These are phyloP conservation scores for Pseudachorutes palmiensis DNA, from an alignment of 1,140 invertebrate species.

Conservation along the genomic window DNA sequence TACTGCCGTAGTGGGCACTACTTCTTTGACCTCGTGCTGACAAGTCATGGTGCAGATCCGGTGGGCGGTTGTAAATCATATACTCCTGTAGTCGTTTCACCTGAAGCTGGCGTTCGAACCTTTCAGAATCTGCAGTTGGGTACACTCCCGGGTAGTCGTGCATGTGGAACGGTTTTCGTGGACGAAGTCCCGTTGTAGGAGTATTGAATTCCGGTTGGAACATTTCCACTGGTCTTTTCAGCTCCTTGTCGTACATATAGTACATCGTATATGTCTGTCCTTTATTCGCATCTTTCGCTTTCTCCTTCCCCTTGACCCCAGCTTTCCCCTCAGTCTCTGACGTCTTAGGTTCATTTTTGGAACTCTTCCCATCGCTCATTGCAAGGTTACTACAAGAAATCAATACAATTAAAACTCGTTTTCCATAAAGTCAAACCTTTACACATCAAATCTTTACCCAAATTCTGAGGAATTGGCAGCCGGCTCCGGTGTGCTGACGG, in stretches of 20 bases:
- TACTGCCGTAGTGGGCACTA: neutral
- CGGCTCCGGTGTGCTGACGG: too few species aligned
- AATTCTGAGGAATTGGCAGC: too few species aligned
- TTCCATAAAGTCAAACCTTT: too few species aligned
- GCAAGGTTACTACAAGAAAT: too few species aligned
- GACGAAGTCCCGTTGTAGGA: neutral
- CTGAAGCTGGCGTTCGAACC: neutral
- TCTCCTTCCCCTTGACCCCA: too few species aligned
- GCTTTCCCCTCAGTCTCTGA: too few species aligned
- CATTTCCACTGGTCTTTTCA: conserved; percentile 3
- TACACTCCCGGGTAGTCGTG: neutral
- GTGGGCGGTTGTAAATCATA: neutral
- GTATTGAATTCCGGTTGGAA: neutral
- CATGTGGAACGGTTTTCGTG: neutral
- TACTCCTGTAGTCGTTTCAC: neutral
- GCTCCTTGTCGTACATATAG: neutral
- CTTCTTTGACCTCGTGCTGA: neutral
- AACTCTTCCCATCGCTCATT: too few species aligned
- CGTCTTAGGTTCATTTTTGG: too few species aligned
- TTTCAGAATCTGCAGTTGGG: neutral
- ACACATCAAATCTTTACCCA: too few species aligned
- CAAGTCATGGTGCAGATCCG: neutral
- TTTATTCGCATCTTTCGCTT: too few species aligned
- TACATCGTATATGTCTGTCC: too few species aligned
- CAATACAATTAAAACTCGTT: too few species aligned